Percentiles rank a stretch among this genome's conserved stretches.
Conservation (phyloP, 2,797 vertebrate genomes). For the Anisognathus igniventris region DNA sequence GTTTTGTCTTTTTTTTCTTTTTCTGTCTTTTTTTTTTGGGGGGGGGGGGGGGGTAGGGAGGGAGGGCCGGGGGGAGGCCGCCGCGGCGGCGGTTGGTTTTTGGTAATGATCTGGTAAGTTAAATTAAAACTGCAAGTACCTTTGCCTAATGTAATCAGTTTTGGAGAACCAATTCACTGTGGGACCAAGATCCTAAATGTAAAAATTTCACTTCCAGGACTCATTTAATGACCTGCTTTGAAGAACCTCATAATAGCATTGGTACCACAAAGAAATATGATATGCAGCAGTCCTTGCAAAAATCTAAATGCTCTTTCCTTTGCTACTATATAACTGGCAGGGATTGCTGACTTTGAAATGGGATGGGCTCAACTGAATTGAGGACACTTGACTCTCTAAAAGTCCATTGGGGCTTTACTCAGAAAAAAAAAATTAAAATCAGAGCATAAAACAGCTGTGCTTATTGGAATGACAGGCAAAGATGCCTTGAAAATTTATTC, state of each 20-base stretch:
- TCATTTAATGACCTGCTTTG: neutral
- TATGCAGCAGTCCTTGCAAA: neutral
- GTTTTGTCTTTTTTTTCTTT: neutral
- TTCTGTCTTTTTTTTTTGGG: too few relatives aligned
- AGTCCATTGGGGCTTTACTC: neutral
- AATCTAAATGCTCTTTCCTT: neutral
- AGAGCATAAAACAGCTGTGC: neutral
- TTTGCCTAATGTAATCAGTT: neutral
- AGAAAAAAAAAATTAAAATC: neutral
- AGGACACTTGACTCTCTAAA: neutral
- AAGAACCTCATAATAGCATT: neutral
- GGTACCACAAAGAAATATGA: neutral
- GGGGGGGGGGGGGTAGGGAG: accelerated
- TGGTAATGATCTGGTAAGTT: neutral
- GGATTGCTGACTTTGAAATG: neutral
- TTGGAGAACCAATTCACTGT: neutral
- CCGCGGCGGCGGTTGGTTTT: too few relatives aligned
- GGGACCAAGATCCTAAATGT: neutral
- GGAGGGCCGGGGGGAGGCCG: accelerated
- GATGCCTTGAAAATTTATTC: neutral
- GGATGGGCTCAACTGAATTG: neutral
- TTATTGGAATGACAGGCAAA: neutral
- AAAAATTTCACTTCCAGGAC: neutral
- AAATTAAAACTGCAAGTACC: neutral
- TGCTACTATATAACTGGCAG: neutral